Evolutionary conservation across 2,113 vertebrate species (phyloP).

Genomic region (Capra hircus): DNA sequence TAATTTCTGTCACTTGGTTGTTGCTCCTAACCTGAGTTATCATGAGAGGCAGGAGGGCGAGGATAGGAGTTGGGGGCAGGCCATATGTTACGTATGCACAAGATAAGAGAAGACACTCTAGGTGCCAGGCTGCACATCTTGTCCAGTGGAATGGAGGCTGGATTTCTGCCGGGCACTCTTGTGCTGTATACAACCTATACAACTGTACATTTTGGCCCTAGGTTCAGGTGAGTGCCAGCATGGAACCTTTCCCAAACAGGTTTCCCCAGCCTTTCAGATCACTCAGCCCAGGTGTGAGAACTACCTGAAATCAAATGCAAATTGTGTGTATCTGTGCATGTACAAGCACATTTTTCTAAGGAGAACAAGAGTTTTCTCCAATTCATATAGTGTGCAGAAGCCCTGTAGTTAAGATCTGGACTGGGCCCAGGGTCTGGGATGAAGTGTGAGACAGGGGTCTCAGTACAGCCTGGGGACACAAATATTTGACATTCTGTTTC

Average conservation of each 20-base stretch:
- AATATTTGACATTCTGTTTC: not conserved
- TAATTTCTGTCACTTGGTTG: constrained; percentile 75
- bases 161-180: not conserved
- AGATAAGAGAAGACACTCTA: not conserved
- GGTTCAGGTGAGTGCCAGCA: not conserved
- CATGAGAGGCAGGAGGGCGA: not conserved
- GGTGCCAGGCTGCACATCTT: not conserved
- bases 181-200: not conserved
- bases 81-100: not conserved
- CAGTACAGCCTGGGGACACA: not conserved
- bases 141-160: not conserved
- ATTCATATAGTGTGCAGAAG: not conserved
- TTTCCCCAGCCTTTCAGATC: not conserved
- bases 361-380: not conserved
- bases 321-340: not conserved
- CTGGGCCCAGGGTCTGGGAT: not conserved
- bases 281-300: not conserved
- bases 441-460: not conserved
- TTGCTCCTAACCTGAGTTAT: constrained; percentile 65
- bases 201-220: not conserved
- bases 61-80: not conserved
- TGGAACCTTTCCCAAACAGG: not conserved
- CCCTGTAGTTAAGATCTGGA: not conserved
- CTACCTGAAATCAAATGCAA: not conserved
- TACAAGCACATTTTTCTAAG: not conserved